Percentiles rank a stretch among this genome's conserved stretches.
Evolutionary conservation across 2,888 invertebrate species (phyloP).

Genomic region (Agriopis aurantiaria): DNA sequence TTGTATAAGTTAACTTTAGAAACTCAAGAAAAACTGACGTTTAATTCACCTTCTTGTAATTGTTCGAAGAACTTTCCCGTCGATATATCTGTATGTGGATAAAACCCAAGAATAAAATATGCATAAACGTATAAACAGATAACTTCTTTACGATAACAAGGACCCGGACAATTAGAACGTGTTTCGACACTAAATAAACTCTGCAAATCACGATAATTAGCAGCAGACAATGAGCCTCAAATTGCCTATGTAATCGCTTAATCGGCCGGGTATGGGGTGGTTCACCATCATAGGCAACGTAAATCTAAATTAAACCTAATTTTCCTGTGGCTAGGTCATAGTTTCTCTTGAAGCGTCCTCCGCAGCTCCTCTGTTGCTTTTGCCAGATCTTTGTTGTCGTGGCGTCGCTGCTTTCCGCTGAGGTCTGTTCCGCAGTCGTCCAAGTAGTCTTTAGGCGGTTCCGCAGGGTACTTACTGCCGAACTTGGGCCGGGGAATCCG

Average conservation of each 20-base stretch:
- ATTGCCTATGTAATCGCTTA: constrained; percentile 54
- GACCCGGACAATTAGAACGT: constrained; percentile 45
- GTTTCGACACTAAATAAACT: constrained; percentile 48
- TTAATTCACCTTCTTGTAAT: too few relatives aligned
- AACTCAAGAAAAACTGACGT: too few relatives aligned
- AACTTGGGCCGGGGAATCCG: constrained; percentile 95
- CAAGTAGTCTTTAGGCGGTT: constrained; percentile 93
- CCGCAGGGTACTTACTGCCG: constrained; percentile 89
- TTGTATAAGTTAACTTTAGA: too few relatives aligned
- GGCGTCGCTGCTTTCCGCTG: constrained; percentile 80
- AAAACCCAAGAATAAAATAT: not conserved
- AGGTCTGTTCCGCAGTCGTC: constrained; percentile 86
- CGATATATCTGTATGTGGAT: not conserved
- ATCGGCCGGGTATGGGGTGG: constrained; percentile 50
- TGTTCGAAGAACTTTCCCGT: not conserved
- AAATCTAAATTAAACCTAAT: constrained; percentile 61
- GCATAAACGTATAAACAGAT: constrained; percentile 28
- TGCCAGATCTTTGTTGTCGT: constrained; percentile 84
- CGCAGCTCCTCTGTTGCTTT: constrained; percentile 92
- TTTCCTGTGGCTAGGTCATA: constrained; percentile 79
- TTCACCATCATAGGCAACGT: constrained; percentile 33
- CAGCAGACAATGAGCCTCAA: constrained; percentile 53
- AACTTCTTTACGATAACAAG: constrained; percentile 46
- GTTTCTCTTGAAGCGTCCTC: constrained; percentile 91
- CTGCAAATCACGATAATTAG: constrained; percentile 58